Evolutionary conservation across 2,888 invertebrate species (phyloP), one percentile per base, ranked within the genome.

Genomic region (Philereme transversata): DNA sequence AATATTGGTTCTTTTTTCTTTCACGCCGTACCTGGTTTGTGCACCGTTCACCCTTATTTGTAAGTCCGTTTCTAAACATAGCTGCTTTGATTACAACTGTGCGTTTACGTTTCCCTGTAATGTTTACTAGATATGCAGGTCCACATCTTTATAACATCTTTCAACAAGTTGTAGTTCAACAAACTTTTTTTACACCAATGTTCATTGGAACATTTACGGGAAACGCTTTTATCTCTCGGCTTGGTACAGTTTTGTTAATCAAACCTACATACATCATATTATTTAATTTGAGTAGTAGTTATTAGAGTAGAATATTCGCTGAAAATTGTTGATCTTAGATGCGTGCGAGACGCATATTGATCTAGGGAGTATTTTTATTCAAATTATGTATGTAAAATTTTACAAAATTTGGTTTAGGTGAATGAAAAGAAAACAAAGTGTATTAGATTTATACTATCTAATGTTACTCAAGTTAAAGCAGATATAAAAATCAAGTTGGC

Each of bases 151-250:
- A 81, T 78, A 80, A 80, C 79, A 84, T 89, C 89, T 87, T 86
- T 89, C 89, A 87, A 77, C 75, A 68, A 83, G 84, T 86, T 82
- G 85, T 78, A 75, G 87, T 88, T 88, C 87, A 89, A 87, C 72
- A 87, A 81, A 87, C 86, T 83, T 80, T 77, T 70, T 72, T 43
- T 57, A 54, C 45, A 41, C 35, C 22, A 11, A 50, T 38, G 8
- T 38, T 38, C 38, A 43, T 33, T 62, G 35, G 51, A 57, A 58
- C 33, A 33, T n/a, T 56, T 7, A 40, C 34, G 33, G 35, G 35
- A 35, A 47, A 6, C 7, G 33, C n/a, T n/a, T 4, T 6, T n/a
- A 3, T 47, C 11, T 44, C 11, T 49, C 9, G 41, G 43, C 43
- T 43, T 43, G 34, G 49, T 9, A 50, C 33, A 45, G n/a, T 11